Base-by-base conservation (phyloP, 2,888 invertebrate species). In the Polyommatus icarus region DNA sequence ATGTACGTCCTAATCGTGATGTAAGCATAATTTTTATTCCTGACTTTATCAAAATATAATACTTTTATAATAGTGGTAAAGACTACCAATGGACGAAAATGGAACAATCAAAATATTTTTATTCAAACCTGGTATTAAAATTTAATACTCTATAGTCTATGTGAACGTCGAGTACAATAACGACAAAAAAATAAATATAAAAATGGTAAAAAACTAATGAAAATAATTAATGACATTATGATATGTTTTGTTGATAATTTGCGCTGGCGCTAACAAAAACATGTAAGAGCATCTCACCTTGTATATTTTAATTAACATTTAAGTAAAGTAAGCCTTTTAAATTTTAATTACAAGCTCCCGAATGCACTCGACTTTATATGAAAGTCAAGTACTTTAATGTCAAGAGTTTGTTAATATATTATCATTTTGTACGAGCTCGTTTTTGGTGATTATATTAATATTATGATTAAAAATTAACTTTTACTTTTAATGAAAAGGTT, bases 251-350 rank as follows among this genome's bases (percentile, higher is more conserved):
- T 18, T 12, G 10, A 10, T 40, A 40, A 40, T 40, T 20, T 72
- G 72, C 40, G 72, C 10, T 72, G 40, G 1, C 8, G 6, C 36
- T 72, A 40, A 40, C 72, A 2, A 20, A 40, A 72, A 72, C 72
- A 72, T n/a, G 72, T 72, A 72, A 72, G 40, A 72, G 72, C 72
- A 72, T 72, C 72, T 72, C 72, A 72, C 72, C 72, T 72, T 72
- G 72, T 72, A n/a, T 72, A 72, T 72, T 40, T 72, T 72, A 72
- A 72, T 72, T 72, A 72, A 72, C 72, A 72, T 72, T 72, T 40
- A 72, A 72, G 72, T 71, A 36, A 71, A 36, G 71, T 71, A 71
- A 71, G 72, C 15, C 72, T 40, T 72, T 72, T 72, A 72, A n/a
- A 40, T 72, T 72, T 72, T 72, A 72, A 36, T 72, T 72, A 67